Base-by-base conservation (phyloP, 2,113 vertebrate genomes). In the Channa maculata region DNA sequence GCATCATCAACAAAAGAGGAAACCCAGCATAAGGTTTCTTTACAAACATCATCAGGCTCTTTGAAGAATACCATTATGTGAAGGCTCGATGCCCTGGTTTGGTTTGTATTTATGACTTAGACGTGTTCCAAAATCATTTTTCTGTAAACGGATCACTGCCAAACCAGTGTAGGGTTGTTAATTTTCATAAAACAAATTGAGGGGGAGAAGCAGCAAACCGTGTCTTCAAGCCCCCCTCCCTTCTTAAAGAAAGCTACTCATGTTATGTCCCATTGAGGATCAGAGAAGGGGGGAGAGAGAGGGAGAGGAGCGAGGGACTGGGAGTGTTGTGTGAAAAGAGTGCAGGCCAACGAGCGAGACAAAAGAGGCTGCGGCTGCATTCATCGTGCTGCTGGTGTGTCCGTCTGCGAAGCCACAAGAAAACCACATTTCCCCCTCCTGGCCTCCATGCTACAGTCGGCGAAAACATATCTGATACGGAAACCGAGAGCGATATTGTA, bases 341-440 rank as follows among this genome's bases (percentile, higher is more conserved):
- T 79, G 88, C 84, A 84, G 90, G 88, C 86, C 90, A 87, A 70
- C 84, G 79, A 76, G 86, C 55, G 84, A 92, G 90, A 95, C 93
- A 94, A 95, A 94, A 94, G 93, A 93, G 89, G 87, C 90, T 91
- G 93, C 91, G 92, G 89, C 89, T 92, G 89, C 85, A 82, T 86
- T 92, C 69, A 91, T 65, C 77, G 92, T 76, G 90, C 84, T 90
- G 91, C 72, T 83, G 85, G 84, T 77, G 86, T 82, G 91, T 93
- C 87, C 86, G 90, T 89, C 92, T 89, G 79, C 71, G 90, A 84
- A 89, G 90, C 89, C 86, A 84, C 88, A 86, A 89, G 83, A 81
- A 77, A 89, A 84, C 85, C 88, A 81, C 90, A 80, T 75, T 34
- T 8, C 8, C 72, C 70, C 67, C 33, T 48, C 48, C 73, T 65